phyloP scores from a whole-genome alignment of 2,113 vertebrate genomes.

The Struthidea cinerea region DNA sequence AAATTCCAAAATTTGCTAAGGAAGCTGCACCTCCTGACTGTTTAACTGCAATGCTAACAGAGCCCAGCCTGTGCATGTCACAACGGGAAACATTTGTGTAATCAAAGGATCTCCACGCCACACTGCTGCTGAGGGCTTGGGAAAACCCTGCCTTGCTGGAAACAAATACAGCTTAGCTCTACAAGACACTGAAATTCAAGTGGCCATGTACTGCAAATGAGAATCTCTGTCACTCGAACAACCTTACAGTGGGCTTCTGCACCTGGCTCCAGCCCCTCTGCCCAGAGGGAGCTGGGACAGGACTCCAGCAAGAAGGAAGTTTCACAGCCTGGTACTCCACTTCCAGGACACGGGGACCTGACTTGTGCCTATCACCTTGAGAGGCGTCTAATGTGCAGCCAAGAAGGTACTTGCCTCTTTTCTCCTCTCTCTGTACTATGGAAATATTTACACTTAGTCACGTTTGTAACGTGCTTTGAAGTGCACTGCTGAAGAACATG shows the following conservation, averaged over 20 bases:
- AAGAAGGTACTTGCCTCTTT: not conserved
- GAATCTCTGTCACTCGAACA: not conserved
- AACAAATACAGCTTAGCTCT: not conserved
- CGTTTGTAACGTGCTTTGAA: not conserved
- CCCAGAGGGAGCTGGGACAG: not conserved
- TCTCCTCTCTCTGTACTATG: not conserved
- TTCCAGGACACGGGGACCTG: fast-evolving
- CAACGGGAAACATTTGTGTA: not conserved
- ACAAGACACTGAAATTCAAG: not conserved
- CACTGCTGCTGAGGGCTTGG: fast-evolving
- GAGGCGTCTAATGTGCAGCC: not conserved
- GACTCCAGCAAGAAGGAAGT: not conserved
- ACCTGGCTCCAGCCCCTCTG: fast-evolving
- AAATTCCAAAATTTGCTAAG: not conserved
- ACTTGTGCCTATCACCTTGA: not conserved
- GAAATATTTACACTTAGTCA: not conserved
- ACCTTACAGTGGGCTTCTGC: not conserved
- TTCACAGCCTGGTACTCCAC: not conserved
- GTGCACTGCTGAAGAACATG: not conserved
- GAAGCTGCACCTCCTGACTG: not conserved
- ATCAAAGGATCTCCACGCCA: not conserved
- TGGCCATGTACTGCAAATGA: not conserved
- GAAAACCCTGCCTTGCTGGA: not conserved
- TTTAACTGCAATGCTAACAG: not conserved
- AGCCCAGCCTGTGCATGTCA: not conserved